phyloP scores from a whole-genome alignment of 53 echinoderm and acorn worm genomes.

The Temnopleurus reevesii region DNA sequence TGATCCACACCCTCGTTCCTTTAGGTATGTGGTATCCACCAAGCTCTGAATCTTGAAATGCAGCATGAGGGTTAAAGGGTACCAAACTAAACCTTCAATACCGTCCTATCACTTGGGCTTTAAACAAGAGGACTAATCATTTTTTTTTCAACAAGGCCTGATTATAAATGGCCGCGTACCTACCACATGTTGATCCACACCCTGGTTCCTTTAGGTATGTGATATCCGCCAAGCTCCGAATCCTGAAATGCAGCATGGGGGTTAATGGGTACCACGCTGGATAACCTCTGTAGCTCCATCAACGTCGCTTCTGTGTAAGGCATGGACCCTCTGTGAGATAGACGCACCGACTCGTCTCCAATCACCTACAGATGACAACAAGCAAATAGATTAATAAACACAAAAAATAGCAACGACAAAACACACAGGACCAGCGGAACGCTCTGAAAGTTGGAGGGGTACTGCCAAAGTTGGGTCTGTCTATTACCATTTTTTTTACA shows the following conservation, averaged over 20 bases:
- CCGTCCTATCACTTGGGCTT: no score
- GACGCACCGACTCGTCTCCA: background rate
- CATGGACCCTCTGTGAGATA: constrained; percentile 40
- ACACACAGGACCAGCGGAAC: no score
- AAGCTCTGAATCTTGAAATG: constrained; percentile 84
- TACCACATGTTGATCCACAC: constrained; percentile 92
- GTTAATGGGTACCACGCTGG: constrained; percentile 89
- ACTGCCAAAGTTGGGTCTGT: no score
- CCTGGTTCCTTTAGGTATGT: constrained; percentile 84
- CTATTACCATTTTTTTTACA: no score
- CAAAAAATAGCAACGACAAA: no score
- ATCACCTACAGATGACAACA: background rate
- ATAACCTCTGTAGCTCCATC: constrained; percentile 97
- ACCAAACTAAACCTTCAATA: no score
- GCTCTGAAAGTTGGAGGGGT: no score
- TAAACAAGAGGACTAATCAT: no score
- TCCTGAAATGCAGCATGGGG: constrained; percentile 92
- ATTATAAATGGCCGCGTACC: no score
- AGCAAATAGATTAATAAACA: no score
- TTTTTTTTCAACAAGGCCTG: no score
- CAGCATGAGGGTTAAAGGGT: constrained; percentile 90
- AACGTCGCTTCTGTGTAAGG: constrained; percentile 96
- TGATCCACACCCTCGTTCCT: constrained; percentile 91
- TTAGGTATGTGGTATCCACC: constrained; percentile 82
- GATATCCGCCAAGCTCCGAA: constrained; percentile 80